phyloP scores from a whole-genome alignment of 2,113 vertebrate species.

The western clawed frog (Xenopus tropicalis) region DNA sequence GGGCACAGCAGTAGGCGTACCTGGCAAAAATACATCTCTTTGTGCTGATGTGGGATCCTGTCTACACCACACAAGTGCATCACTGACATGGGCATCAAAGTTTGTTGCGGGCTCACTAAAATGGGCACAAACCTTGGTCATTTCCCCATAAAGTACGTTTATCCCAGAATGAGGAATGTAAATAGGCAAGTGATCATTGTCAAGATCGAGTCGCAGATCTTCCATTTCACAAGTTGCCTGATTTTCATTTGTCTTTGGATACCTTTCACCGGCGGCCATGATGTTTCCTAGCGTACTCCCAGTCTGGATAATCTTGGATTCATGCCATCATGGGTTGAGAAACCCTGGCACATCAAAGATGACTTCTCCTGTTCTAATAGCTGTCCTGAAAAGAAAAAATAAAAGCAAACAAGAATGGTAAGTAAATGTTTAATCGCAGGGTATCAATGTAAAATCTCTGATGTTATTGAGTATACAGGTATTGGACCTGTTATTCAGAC shows the following conservation, averaged over 20 bases:
- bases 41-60: too few species aligned
- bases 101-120: not conserved
- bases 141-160: not conserved
- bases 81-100: too few species aligned
- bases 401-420: constrained; percentile 2
- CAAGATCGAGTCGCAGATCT: constrained; percentile 31
- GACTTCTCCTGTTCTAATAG: not conserved
- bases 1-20: constrained; percentile 1
- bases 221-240: constrained; percentile 23
- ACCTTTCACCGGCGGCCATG: not conserved
- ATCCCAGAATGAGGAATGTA: not conserved
- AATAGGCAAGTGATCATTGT: constrained; percentile 12
- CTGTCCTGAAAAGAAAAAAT: constrained; percentile 20
- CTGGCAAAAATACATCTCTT: not conserved
- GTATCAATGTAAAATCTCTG: not conserved
- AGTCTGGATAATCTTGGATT: not conserved
- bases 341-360: not conserved
- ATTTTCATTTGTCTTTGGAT: constrained; percentile 18
- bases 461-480: too few species aligned
- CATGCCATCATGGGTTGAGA: not conserved
- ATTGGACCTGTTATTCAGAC: too few species aligned
- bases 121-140: not conserved
- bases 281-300: not conserved
- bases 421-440: constrained; percentile 26
- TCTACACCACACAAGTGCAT: too few species aligned